These are phyloP conservation scores for Lacanobia oleracea DNA, from an alignment of 2,888 invertebrate genomes.

Conservation along the genomic window DNA sequence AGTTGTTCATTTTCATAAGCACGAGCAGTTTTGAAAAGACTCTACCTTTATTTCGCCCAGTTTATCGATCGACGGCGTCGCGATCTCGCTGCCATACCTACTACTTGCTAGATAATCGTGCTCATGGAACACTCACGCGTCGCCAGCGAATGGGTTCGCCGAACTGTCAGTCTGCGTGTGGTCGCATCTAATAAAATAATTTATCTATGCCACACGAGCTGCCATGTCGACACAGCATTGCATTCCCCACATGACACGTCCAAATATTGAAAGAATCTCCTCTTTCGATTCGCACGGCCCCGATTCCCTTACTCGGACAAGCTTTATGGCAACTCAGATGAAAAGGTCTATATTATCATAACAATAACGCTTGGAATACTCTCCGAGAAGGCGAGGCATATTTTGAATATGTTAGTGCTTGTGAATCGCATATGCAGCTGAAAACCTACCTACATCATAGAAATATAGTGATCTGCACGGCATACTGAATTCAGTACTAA, in stretches of 20 bases:
- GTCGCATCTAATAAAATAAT: slow-evolving; percentile 63
- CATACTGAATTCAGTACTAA: too few species aligned
- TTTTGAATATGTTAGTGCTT: slow-evolving; percentile 34
- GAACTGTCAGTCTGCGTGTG: slow-evolving; percentile 69
- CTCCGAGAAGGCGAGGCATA: slow-evolving; percentile 26
- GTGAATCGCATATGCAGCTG: slow-evolving; percentile 16
- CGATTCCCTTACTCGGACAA: slow-evolving; percentile 65
- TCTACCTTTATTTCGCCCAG: not conserved
- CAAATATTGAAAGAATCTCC: slow-evolving; percentile 61
- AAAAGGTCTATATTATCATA: slow-evolving; percentile 64
- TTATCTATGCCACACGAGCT: slow-evolving; percentile 52
- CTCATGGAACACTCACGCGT: slow-evolving; percentile 40
- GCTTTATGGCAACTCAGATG: slow-evolving; percentile 62
- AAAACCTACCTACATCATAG: not conserved
- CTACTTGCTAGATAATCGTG: slow-evolving; percentile 37
- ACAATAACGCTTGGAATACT: slow-evolving; percentile 47
- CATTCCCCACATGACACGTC: slow-evolving; percentile 48
- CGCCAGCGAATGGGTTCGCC: slow-evolving; percentile 65
- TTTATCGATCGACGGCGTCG: not conserved
- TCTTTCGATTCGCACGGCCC: slow-evolving; percentile 61
- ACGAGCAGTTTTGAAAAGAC: too few species aligned
- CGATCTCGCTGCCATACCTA: not conserved
- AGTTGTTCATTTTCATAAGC: too few species aligned
- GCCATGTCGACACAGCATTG: slow-evolving; percentile 39
- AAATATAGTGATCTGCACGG: too few species aligned